Evolutionary conservation across 1,140 invertebrate genomes (phyloP).

Genomic region (Myzus persicae): DNA sequence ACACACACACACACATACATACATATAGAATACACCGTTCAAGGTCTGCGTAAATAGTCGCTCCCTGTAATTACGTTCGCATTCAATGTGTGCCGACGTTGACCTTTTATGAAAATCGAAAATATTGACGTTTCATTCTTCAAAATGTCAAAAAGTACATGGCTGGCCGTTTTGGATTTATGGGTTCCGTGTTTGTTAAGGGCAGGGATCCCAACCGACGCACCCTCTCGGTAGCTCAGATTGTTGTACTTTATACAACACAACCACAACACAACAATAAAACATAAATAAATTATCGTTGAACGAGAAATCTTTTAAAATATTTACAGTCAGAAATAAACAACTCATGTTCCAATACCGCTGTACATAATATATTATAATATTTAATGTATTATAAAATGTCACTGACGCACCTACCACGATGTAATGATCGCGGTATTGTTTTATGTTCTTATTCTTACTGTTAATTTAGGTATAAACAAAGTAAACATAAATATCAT

Average conservation of each 20-base stretch:
- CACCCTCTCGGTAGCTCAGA: not conserved
- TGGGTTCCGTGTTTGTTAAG: slow-evolving; percentile 34
- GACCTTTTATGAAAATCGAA: slow-evolving; percentile 44
- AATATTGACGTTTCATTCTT: slow-evolving; percentile 35
- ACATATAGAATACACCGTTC: not conserved
- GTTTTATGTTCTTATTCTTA: not conserved
- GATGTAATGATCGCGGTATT: not conserved
- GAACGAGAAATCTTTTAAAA: not conserved
- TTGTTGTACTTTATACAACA: not conserved
- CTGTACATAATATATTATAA: too few relatives aligned
- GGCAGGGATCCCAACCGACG: not conserved
- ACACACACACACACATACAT: not conserved
- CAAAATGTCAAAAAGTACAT: slow-evolving; percentile 37
- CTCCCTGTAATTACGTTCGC: slow-evolving; percentile 36
- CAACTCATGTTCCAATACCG: not conserved
- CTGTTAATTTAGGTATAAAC: not conserved
- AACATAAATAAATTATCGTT: not conserved
- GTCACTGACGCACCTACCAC: not conserved
- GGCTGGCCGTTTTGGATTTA: not conserved
- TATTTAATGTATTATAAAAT: not conserved
- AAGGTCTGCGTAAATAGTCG: not conserved
- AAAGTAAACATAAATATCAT: not conserved
- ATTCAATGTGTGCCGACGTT: not conserved
- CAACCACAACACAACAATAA: not conserved
- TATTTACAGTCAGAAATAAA: not conserved